Evolutionary conservation across 2,888 invertebrate species (phyloP), one percentile per base, ranked within the genome.

Genomic region (Epistrophe grossulariae): DNA sequence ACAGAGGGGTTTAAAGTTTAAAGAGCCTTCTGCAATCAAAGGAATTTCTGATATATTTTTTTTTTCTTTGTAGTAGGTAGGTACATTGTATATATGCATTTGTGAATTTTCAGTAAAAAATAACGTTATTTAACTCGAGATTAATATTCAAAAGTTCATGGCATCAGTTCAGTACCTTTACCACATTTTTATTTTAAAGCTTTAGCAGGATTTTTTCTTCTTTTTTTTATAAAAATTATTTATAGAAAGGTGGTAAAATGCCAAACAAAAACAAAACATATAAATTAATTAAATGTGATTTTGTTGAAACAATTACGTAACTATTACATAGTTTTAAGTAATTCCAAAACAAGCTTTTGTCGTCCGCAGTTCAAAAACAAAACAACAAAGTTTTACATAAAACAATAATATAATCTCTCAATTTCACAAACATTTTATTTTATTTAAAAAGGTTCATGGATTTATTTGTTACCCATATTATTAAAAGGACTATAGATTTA

Each of bases 81-180:
- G 24, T 24, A 24, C 24, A 24, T 24, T 2, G 1, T 2, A 24
- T 31, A 31, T 31, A 35, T 8, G 8, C 10, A n/a, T 43, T 38
- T 6, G 38, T 62, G 40, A 40, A 1, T 31, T 24, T 59, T 84
- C 15, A 40, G 5, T 59, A 40, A 62, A 28, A 59, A 74, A 59
- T 50, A 71, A 76, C 64, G 45, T 15, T 24, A 77, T 72, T 77
- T 62, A 68, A 68, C 31, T 71, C 28, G 24, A 24, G 24, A 24
- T 24, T 24, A n/a, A n/a, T n/a, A n/a, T 52, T 71, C 59, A 28
- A 48, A 79, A 79, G 73, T 70, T 83, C 60, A 73, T 68, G 72
- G 52, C 57, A 66, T 59, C 59, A 82, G 15, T n/a, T n/a, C n/a
- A n/a, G n/a, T n/a, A n/a, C n/a, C n/a, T n/a, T n/a, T n/a, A n/a